These are phyloP conservation scores for Lasioglossum pauxillum DNA, from an alignment of 2,888 invertebrate species.

Conservation along the genomic window DNA sequence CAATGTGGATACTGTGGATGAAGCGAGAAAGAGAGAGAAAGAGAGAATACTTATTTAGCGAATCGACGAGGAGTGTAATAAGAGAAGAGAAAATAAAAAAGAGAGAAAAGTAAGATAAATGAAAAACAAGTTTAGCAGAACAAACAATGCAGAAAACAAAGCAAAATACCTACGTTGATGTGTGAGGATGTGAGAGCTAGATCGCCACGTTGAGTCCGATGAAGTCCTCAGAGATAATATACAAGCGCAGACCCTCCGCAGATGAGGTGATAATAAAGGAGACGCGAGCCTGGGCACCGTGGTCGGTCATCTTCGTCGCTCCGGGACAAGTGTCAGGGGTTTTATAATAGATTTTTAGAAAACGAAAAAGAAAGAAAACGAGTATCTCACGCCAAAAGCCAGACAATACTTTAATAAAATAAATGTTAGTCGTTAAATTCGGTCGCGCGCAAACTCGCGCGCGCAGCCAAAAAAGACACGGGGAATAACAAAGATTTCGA, in stretches of 20 bases:
- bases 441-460: conserved; percentile 16
- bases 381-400: conserved; percentile 55
- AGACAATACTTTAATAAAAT: conserved; percentile 65
- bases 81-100: conserved; percentile 3
- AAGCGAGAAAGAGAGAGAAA: conserved; percentile 19
- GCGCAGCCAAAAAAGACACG: not conserved
- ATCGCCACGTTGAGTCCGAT: conserved; percentile 80
- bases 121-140: conserved; percentile 51
- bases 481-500: conserved; percentile 48
- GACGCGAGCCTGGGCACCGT: conserved; percentile 65
- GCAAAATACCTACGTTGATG: conserved; percentile 77
- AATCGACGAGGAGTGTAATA: conserved; percentile 46
- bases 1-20: conserved; percentile 56
- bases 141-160: conserved; percentile 59
- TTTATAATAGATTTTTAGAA: conserved; percentile 39
- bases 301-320: conserved; percentile 65
- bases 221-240: conserved; percentile 71
- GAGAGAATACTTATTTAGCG: conserved; percentile 56
- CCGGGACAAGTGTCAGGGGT: conserved; percentile 46
- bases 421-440: conserved; percentile 62
- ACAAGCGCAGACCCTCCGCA: conserved; percentile 76
- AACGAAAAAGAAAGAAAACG: not conserved
- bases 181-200: conserved; percentile 81
- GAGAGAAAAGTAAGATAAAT: conserved; percentile 11
- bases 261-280: conserved; percentile 70